A percentile compares a stretch with the other conserved stretches of the same genome.
These are phyloP conservation scores for Platysteira castanea DNA, from an alignment of 2,113 vertebrate species.

Conservation along the genomic window DNA sequence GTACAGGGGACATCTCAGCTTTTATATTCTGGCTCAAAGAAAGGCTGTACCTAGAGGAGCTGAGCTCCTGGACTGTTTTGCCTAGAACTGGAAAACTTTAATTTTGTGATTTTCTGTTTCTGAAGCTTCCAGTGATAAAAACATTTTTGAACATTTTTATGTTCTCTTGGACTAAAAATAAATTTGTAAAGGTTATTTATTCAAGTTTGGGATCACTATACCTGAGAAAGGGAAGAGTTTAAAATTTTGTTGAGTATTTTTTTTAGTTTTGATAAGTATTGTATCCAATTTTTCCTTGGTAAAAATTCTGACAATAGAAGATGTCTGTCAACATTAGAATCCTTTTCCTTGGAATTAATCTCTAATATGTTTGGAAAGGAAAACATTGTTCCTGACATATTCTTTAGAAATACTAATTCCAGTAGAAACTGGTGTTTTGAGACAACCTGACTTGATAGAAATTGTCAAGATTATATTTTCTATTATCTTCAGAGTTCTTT, in stretches of 20 bases:
- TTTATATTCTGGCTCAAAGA: neutral
- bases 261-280: neutral
- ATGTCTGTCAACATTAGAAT: neutral
- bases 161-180: neutral
- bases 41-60: neutral
- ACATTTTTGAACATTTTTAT: neutral
- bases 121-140: neutral
- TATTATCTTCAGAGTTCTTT: neutral
- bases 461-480: neutral
- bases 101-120: neutral
- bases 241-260: accelerated
- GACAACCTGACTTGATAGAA: neutral
- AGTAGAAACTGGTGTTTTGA: neutral
- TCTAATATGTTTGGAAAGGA: neutral
- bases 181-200: neutral
- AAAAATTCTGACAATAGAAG: neutral
- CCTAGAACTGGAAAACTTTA: neutral
- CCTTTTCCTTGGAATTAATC: neutral
- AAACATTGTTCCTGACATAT: neutral
- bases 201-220: neutral
- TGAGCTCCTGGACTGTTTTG: neutral
- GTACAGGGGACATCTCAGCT: neutral
- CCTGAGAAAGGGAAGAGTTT: neutral
- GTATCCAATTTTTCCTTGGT: neutral
- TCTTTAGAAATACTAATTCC: neutral